These are phyloP conservation scores for Cynocephalus volans DNA, from an alignment of 2,113 vertebrate genomes.

Conservation along the genomic window DNA sequence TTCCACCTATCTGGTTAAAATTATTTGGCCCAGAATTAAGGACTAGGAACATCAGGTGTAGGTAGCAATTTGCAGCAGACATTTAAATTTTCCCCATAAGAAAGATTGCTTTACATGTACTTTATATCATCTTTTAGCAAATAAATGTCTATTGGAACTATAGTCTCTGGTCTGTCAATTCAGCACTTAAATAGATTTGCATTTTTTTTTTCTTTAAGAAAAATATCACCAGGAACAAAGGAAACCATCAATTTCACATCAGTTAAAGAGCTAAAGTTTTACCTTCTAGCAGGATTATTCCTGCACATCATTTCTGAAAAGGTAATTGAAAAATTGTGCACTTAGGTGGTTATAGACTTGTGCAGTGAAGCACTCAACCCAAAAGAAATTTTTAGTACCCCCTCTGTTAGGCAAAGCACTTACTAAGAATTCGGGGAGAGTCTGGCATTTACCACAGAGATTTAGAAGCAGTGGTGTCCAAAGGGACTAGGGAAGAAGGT, in stretches of 20 bases:
- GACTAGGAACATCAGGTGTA: background rate
- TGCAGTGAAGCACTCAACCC: constrained; percentile 60
- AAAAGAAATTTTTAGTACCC: constrained; percentile 69
- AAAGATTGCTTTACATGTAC: background rate
- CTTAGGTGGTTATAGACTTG: constrained; percentile 71
- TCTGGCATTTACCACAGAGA: background rate
- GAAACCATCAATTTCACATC: constrained; percentile 69
- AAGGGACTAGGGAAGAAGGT: background rate
- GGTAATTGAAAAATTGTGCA: constrained; percentile 78
- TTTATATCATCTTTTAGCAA: constrained; percentile 51
- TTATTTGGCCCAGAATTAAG: background rate
- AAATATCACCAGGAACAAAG: constrained; percentile 67
- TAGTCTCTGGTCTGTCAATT: constrained; percentile 39
- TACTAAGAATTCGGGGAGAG: constrained; percentile 48
- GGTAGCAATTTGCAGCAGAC: background rate
- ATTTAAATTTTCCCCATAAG: constrained; percentile 12
- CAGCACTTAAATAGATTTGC: constrained; percentile 65
- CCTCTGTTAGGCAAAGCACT: constrained; percentile 60
- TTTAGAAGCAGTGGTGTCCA: constrained; percentile 40
- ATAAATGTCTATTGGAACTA: constrained; percentile 38
- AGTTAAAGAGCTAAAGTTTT: constrained; percentile 73
- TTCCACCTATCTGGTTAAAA: background rate
- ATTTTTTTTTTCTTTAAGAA: background rate
- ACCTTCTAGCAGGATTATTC: constrained; percentile 65
- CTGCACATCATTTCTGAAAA: constrained; percentile 76